Evolutionary conservation across 2,113 vertebrate species (phyloP).

Genomic region (Grantiella picta): DNA sequence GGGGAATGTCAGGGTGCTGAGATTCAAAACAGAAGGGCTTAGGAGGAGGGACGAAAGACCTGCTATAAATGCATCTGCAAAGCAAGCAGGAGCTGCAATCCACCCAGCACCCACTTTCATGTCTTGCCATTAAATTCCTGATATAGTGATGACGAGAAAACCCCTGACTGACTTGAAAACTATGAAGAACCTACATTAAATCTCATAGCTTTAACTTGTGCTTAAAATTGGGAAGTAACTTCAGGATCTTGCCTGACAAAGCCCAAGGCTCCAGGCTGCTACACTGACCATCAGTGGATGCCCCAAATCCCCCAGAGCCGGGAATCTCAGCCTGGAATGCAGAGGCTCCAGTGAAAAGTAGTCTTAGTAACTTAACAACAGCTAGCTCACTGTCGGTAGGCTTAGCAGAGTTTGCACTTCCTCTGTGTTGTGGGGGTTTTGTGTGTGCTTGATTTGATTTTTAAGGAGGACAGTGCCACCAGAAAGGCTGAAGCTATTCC

Average conservation of each 20-base stretch:
- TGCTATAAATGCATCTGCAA: background rate
- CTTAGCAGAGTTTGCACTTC: background rate
- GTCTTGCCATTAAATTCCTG: background rate
- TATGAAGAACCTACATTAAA: background rate
- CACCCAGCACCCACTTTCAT: background rate
- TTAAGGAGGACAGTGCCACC: background rate
- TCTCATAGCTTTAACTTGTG: background rate
- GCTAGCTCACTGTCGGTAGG: background rate
- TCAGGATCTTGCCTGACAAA: background rate
- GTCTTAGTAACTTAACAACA: background rate
- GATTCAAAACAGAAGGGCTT: background rate
- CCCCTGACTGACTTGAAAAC: background rate
- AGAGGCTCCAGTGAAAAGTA: background rate
- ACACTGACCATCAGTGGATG: background rate
- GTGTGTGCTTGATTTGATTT: background rate
- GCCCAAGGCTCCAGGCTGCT: background rate
- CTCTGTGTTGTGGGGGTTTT: background rate
- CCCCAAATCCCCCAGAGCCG: background rate
- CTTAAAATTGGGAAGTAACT: background rate
- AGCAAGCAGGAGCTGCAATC: background rate
- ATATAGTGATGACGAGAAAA: background rate
- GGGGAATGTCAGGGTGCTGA: background rate
- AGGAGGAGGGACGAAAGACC: background rate
- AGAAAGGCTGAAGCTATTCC: background rate
- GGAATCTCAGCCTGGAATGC: background rate